Base-by-base conservation (phyloP, 2,888 invertebrate species). In the Stenoptilia bipunctidactyla region DNA sequence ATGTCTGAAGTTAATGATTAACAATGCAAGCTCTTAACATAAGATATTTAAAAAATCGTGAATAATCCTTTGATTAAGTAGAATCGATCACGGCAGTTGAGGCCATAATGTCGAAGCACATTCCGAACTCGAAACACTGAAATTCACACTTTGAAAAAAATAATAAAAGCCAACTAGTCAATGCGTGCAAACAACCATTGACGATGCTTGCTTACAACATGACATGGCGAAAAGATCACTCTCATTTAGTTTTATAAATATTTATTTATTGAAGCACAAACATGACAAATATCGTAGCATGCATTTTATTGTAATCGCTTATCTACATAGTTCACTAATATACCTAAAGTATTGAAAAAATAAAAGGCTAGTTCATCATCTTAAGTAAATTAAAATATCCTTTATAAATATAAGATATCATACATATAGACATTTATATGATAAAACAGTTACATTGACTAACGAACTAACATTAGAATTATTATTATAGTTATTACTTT, bases 251-350 rank as follows among this genome's bases (percentile, higher is more conserved):
- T 56, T 75, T 70, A 52, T 50, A 59, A 51, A 54, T 50, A 61
- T 79, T 54, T 50, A 61, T 79, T 79, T 79, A 77, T 79, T 80
- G 48, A 80, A 80, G 79, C 76, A 77, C 66, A 72, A 70, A 61
- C 66, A 69, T 72, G 76, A 77, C 77, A 80, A 71, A 73, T 64
- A 70, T 68, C 53, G 52, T 69, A 66, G 67, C 74, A 79, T 71
- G 71, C 66, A n/a, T 20, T 20, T 5, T 5, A 20, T 20, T 20
- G 20, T 20, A 72, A 56, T 66, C 59, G 57, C 65, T 67, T 66
- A 69, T 64, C 66, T 73, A 71, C 64, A 65, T 51, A 45, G 46
- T 47, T 49, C 52, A 50, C 53, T 53, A 57, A 49, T n/a, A 40
- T 44, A 58, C 52, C 56, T 56, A 56, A 54, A 50, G 47, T 46